Conservation (phyloP, 2,797 vertebrate species). For the Arctocebus calabarensis region DNA sequence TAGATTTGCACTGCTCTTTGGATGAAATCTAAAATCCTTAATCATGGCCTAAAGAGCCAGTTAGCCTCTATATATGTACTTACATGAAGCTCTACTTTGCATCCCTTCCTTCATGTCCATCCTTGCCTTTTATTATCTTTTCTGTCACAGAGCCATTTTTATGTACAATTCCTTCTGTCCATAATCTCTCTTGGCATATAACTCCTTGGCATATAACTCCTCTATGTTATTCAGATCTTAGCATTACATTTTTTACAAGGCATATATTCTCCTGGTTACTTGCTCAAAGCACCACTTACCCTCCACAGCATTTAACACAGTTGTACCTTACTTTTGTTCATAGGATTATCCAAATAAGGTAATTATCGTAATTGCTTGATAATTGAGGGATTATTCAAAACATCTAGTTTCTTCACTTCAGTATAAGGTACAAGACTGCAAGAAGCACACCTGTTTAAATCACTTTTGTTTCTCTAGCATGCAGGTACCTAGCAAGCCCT, state of each 20-base stretch:
- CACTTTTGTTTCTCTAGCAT: neutral
- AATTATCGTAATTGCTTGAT: neutral
- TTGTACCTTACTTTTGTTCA: neutral
- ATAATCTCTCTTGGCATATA: neutral
- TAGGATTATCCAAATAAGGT: neutral
- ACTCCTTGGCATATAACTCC: too few relatives aligned
- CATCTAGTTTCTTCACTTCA: constrained; percentile 10
- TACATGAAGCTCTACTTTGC: neutral
- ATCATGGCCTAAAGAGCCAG: neutral
- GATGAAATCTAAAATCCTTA: constrained; percentile 23
- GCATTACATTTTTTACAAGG: neutral
- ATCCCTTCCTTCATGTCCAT: neutral
- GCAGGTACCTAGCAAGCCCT: neutral
- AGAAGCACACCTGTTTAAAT: neutral
- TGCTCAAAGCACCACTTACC: neutral
- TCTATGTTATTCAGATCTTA: constrained; percentile 25
- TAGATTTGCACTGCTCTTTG: neutral
- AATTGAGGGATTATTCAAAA: neutral
- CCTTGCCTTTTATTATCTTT: neutral
- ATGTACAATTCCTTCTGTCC: neutral
- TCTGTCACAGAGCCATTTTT: neutral
- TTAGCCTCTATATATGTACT: neutral
- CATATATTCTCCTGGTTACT: neutral
- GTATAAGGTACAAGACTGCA: neutral
- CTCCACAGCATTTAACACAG: neutral